Evolutionary conservation across 2,888 invertebrate genomes (phyloP), one percentile per base, ranked within the genome.

Genomic region (Molorchus minor): DNA sequence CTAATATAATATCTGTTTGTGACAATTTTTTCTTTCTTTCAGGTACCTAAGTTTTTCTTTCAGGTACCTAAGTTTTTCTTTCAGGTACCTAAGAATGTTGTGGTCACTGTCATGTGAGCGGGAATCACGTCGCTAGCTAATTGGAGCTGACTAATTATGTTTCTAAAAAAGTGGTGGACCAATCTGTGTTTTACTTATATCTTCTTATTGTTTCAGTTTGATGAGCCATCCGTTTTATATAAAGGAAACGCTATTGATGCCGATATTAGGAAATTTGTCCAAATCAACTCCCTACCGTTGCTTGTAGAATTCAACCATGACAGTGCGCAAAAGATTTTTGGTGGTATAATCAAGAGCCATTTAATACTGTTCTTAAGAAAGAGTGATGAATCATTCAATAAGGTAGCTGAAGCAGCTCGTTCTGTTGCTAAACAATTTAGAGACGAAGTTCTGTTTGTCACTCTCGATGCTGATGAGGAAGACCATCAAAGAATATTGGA

Each of bases 401-500:
- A 90, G 74, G 82, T 92, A 33, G 80, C 91, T 36, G 91, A 91
- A 10, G 88, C 87, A 13, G 88, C 95, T 78, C 90, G 89, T 77
- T 88, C 88, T 17, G 87, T 94, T 58, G 98, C 98, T 73, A 92
- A 91, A 83, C 87, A 88, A 71, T 96, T 92, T 89, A 93, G 93
- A 79, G 95, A 94, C 79, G 90, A 89, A 40, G 64, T 67, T n/a
- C 87, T 99, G 77, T 95, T 97, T 75, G 98, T 99, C 21, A 93
- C 93, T 74, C 95, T 99, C 80, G 92, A 99, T 81, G 89, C 94
- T 45, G 96, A 94, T 76, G 93, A 96, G 78, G 93, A 94, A 77
- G 98, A 99, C 80, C 98, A 99, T 82, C 91, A 91, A 74, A 88
- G 98, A 77, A 98, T 99, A 80, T 85, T 99, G 79, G 99, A 99